These are phyloP conservation scores for Spodoptera picta DNA, from an alignment of 2,888 invertebrate species.

Conservation along the genomic window DNA sequence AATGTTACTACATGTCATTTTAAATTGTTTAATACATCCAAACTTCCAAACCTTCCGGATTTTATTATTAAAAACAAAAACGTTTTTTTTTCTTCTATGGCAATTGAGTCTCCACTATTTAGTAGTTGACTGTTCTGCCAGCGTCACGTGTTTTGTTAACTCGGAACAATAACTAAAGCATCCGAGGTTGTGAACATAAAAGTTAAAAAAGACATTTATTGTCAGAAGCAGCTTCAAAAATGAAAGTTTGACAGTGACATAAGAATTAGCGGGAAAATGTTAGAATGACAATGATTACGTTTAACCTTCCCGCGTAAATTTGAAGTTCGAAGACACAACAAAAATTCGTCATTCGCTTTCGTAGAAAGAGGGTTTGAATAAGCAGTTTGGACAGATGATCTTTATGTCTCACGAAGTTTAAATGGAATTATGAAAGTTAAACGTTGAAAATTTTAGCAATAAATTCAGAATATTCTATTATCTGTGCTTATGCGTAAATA, in stretches of 20 bases:
- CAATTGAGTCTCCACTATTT: too few species aligned
- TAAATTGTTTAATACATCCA: too few species aligned
- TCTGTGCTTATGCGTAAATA: slow-evolving; percentile 29
- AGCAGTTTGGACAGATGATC: slow-evolving; percentile 47
- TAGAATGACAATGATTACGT: slow-evolving; percentile 19
- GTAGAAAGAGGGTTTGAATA: slow-evolving; percentile 26
- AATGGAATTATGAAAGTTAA: slow-evolving; percentile 48
- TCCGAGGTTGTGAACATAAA: too few species aligned
- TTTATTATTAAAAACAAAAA: too few species aligned
- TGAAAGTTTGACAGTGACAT: slow-evolving; percentile 24
- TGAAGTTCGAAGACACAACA: slow-evolving; percentile 15
- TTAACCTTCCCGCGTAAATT: slow-evolving; percentile 31
- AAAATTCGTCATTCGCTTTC: slow-evolving; percentile 30
- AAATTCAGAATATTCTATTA: slow-evolving; percentile 47
- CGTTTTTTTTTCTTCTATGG: too few species aligned
- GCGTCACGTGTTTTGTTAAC: too few species aligned
- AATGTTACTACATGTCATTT: neutral
- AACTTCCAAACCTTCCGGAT: too few species aligned
- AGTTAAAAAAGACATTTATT: too few species aligned
- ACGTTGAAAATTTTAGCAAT: slow-evolving; percentile 39
- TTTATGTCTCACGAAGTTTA: slow-evolving; percentile 48
- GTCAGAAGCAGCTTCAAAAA: slow-evolving; percentile 1
- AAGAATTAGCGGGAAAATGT: slow-evolving; percentile 24
- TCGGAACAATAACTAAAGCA: too few species aligned
- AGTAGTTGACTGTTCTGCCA: too few species aligned